phyloP scores from a whole-genome alignment of 2,113 vertebrate genomes.

The Xiphias gladius region DNA sequence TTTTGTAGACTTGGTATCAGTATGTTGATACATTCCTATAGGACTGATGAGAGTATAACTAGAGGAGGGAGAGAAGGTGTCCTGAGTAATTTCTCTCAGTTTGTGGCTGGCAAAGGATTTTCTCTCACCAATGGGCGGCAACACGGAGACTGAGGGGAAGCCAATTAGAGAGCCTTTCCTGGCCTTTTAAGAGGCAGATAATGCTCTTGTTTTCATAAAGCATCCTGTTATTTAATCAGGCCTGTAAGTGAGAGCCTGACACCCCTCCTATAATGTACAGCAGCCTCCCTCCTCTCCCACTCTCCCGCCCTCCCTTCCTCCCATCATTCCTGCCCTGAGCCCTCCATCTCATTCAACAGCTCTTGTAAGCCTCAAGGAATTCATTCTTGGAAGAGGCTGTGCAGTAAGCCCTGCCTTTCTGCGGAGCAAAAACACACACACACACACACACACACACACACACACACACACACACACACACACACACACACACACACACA shows the following conservation, averaged over 20 bases:
- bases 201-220: constrained; percentile 83
- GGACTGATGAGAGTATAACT: constrained; percentile 52
- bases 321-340: constrained; percentile 78
- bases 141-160: constrained; percentile 64
- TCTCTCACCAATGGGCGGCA: constrained; percentile 47
- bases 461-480: constrained; percentile 30
- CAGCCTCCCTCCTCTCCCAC: constrained; percentile 52
- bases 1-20: constrained; percentile 41
- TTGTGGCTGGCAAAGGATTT: constrained; percentile 33
- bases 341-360: constrained; percentile 83
- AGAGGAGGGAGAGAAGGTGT: constrained; percentile 35
- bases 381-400: constrained; percentile 76
- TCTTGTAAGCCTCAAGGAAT: constrained; percentile 83
- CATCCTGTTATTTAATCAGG: constrained; percentile 86
- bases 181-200: constrained; percentile 81
- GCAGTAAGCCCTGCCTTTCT: constrained; percentile 76
- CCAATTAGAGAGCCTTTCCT: constrained; percentile 79
- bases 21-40: constrained; percentile 62
- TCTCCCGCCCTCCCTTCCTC: constrained; percentile 62
- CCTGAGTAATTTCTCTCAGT: constrained; percentile 40
- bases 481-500: constrained; percentile 54
- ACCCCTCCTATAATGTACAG: constrained; percentile 65
- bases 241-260: constrained; percentile 80
- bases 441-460: constrained; percentile 9
- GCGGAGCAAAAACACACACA: constrained; percentile 48